Evolutionary conservation across 1,140 invertebrate genomes (phyloP).

Genomic region (Drosophila neocordata): DNA sequence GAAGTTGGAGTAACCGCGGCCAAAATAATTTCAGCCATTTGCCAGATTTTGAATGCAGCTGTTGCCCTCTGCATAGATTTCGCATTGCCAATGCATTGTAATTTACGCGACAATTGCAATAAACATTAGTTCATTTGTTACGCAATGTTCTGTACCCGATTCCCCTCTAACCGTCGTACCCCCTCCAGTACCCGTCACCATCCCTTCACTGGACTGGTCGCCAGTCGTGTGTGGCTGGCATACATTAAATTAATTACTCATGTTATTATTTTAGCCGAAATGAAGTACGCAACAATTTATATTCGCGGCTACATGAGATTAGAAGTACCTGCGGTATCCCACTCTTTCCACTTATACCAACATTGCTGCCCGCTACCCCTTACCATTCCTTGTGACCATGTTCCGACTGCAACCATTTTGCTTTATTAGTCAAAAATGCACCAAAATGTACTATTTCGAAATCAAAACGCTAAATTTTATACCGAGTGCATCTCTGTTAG

Average conservation of each 20-base stretch:
- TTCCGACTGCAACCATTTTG: conserved; percentile 59
- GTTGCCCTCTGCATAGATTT: conserved; percentile 57
- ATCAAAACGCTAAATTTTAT: conserved; percentile 70
- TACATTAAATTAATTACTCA: conserved; percentile 82
- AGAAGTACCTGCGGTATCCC: conserved; percentile 73
- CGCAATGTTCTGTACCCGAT: conserved; percentile 39
- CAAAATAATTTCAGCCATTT: conserved; percentile 75
- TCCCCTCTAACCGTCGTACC: no score
- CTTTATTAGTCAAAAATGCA: conserved; percentile 71
- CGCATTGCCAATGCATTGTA: conserved; percentile 59
- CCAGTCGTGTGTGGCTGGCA: conserved; percentile 57
- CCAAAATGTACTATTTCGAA: conserved; percentile 52
- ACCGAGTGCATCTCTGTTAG: conserved; percentile 40
- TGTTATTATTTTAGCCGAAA: conserved; percentile 81
- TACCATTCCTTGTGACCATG: not conserved
- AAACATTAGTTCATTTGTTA: conserved; percentile 80
- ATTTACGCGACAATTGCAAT: conserved; percentile 80
- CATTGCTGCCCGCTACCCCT: not conserved
- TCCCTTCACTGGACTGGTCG: not conserved
- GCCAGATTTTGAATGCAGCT: conserved; percentile 67
- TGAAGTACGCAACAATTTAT: conserved; percentile 82
- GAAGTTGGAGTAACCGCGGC: conserved; percentile 42
- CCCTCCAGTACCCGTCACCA: no score
- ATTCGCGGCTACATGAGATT: conserved; percentile 78
- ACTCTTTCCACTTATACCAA: not conserved